Conservation (phyloP, 2,113 vertebrate species). For the Erinaceus europaeus region DNA sequence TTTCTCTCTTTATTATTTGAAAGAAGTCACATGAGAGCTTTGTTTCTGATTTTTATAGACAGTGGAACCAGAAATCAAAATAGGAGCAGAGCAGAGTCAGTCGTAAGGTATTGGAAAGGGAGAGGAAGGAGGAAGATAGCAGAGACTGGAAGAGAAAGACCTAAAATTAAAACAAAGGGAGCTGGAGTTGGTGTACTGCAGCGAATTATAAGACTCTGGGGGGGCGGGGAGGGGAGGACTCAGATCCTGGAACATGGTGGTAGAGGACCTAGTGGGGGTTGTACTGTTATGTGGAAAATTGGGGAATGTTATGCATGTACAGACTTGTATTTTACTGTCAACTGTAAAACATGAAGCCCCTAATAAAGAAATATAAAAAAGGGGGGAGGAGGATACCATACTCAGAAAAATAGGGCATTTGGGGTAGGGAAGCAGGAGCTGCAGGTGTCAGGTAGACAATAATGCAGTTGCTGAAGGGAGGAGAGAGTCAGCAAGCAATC, state of each 20-base stretch:
- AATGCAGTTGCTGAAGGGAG: background rate
- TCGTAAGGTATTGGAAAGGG: background rate
- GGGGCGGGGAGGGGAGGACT: too few relatives aligned
- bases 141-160: background rate
- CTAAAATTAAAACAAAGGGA: background rate
- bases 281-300: too few relatives aligned
- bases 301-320: too few relatives aligned
- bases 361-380: too few relatives aligned
- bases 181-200: too few relatives aligned
- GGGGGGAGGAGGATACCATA: background rate
- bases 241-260: too few relatives aligned
- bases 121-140: background rate
- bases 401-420: background rate
- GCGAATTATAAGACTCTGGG: too few relatives aligned
- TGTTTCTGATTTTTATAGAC: conserved; percentile 23
- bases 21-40: conserved; percentile 15
- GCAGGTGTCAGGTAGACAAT: background rate
- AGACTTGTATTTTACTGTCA: too few relatives aligned
- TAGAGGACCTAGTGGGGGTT: too few relatives aligned
- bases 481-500: background rate
- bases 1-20: background rate
- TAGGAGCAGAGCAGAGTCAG: background rate
- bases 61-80: conserved; percentile 16
- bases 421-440: background rate
- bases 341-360: too few relatives aligned